Conservation (phyloP, 2,113 vertebrate genomes). For the Romanogobio albipinnatus region DNA sequence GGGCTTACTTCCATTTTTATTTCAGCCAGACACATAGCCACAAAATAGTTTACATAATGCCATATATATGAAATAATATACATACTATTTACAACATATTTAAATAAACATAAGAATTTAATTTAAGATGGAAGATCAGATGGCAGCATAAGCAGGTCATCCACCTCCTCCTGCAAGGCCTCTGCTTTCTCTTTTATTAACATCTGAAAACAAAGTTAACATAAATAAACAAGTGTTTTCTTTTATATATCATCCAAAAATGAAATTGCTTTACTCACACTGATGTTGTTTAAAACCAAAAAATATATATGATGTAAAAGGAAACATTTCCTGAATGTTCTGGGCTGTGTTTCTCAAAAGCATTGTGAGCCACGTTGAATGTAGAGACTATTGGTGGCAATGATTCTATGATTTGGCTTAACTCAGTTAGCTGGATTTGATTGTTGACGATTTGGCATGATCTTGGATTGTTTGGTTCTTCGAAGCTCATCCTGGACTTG, state of each 20-base stretch:
- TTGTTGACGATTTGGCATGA: too few species aligned
- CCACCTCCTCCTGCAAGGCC: conserved; percentile 89
- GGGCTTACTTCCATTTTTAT: background rate
- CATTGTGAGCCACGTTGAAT: too few species aligned
- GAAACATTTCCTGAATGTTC: background rate
- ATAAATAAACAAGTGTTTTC: background rate
- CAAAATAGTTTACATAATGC: conserved; percentile 24
- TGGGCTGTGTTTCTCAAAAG: background rate
- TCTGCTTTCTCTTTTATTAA: conserved; percentile 91
- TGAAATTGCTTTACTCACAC: background rate
- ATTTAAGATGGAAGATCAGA: conserved; percentile 73
- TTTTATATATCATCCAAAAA: background rate
- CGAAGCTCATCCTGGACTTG: too few species aligned
- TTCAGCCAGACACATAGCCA: conserved; percentile 17
- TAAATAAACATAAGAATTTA: conserved; percentile 18
- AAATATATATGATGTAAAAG: background rate
- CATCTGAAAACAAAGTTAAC: conserved; percentile 81
- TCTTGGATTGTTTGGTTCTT: too few species aligned
- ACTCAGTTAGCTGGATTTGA: too few species aligned
- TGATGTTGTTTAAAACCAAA: background rate
- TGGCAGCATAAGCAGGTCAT: conserved; percentile 84
- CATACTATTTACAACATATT: conserved; percentile 35
- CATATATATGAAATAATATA: conserved; percentile 14
- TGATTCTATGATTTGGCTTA: too few species aligned
- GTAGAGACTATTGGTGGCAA: too few species aligned